A percentile compares a stretch with the other conserved stretches of the same genome.
Conservation (phyloP, 2,113 vertebrate species). For the Myrmecophaga tridactyla region DNA sequence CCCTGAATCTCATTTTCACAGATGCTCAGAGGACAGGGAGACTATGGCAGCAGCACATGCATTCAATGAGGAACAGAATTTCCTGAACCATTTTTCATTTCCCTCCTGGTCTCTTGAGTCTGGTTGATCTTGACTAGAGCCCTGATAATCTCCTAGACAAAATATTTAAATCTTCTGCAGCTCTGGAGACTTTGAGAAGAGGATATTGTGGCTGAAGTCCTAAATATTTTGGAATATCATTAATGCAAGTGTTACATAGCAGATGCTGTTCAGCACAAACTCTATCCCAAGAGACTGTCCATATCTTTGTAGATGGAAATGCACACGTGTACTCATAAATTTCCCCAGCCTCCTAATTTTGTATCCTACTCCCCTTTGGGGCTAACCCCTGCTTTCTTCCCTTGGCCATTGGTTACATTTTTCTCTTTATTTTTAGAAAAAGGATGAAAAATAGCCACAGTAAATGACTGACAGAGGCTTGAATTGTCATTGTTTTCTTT, state of each 20-base stretch:
- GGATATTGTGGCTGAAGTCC: conserved; percentile 75
- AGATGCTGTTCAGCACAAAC: conserved; percentile 42
- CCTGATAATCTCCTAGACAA: conserved; percentile 67
- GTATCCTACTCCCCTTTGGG: background rate
- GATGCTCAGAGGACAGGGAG: background rate
- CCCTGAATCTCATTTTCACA: conserved; percentile 35
- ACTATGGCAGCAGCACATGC: background rate
- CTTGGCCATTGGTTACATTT: background rate
- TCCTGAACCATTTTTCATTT: conserved; percentile 51
- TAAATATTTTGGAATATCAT: conserved; percentile 65
- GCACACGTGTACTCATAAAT: background rate
- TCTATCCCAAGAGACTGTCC: conserved; percentile 11
- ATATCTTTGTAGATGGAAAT: conserved; percentile 20
- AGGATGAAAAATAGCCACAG: background rate
- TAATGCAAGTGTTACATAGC: conserved; percentile 15
- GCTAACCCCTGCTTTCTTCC: background rate
- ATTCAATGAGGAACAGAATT: conserved; percentile 41
- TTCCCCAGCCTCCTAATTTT: background rate
- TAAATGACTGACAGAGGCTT: background rate
- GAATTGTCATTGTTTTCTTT: background rate
- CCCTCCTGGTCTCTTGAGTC: conserved; percentile 60
- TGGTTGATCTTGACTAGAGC: conserved; percentile 72
- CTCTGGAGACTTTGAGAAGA: conserved; percentile 46
- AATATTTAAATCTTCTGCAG: conserved; percentile 62
- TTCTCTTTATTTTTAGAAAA: conserved; percentile 31